Conservation (phyloP, 2,797 vertebrate species). For the Carapus acus region DNA sequence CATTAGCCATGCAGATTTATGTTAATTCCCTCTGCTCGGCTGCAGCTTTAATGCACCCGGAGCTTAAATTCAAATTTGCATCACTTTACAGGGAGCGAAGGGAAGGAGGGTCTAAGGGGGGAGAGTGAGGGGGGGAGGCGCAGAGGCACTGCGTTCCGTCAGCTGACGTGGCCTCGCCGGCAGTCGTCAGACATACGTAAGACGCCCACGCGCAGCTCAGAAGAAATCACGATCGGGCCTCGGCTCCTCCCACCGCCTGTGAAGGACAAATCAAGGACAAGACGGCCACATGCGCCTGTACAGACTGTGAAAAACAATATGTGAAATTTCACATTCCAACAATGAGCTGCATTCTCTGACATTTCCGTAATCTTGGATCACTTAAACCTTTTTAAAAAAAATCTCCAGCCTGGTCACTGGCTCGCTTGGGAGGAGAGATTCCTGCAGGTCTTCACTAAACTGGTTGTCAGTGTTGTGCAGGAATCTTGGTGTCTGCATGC, state of each 20-base stretch:
- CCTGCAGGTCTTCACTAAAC: neutral
- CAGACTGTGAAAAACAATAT: too few relatives aligned
- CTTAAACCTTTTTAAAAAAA: conserved; percentile 4
- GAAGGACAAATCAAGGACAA: conserved; percentile 46
- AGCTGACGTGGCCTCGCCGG: conserved; percentile 31
- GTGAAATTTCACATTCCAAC: too few relatives aligned
- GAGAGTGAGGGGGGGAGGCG: too few relatives aligned
- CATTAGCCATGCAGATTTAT: conserved; percentile 68
- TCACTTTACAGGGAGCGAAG: conserved; percentile 34
- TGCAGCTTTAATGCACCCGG: conserved; percentile 22
- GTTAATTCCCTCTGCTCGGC: conserved; percentile 61
- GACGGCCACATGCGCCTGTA: neutral
- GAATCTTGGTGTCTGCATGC: conserved; percentile 22
- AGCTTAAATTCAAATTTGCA: conserved; percentile 52
- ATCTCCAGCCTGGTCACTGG: neutral
- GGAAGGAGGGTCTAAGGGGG: too few relatives aligned
- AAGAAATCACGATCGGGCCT: neutral
- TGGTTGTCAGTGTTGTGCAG: too few relatives aligned
- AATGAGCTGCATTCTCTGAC: too few relatives aligned
- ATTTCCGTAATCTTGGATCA: neutral
- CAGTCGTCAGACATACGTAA: conserved; percentile 46
- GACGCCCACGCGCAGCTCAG: conserved; percentile 23
- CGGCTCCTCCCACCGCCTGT: neutral
- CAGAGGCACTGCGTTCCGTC: conserved; percentile 12
- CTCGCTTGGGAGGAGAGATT: neutral